Conservation (phyloP, 2,888 invertebrate genomes). For the Plebejus anna region DNA sequence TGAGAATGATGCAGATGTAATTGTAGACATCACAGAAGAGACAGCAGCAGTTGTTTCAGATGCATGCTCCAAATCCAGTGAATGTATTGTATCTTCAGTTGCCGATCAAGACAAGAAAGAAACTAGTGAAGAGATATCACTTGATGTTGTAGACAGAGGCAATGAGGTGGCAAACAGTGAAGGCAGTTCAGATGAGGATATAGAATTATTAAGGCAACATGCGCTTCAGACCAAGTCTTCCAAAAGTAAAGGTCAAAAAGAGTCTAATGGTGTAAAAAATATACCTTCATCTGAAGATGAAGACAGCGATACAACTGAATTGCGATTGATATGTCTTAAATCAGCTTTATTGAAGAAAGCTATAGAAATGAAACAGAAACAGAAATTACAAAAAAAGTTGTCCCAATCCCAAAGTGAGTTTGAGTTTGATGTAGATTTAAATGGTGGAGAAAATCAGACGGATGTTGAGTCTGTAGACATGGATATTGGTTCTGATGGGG, state of each 20-base stretch:
- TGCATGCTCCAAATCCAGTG: conserved; percentile 19
- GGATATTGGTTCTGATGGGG: conserved; percentile 72
- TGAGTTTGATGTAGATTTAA: conserved; percentile 37
- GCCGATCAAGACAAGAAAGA: conserved; percentile 40
- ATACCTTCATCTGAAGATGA: conserved; percentile 65
- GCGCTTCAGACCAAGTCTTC: conserved; percentile 67
- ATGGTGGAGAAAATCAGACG: conserved; percentile 57
- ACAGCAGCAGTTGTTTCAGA: neutral
- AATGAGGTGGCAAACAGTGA: conserved; percentile 40
- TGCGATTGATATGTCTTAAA: conserved; percentile 83
- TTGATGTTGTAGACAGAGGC: conserved; percentile 40
- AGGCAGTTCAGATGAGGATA: conserved; percentile 69
- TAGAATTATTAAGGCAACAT: conserved; percentile 66
- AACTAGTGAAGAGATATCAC: conserved; percentile 34
- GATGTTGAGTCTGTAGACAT: conserved; percentile 76
- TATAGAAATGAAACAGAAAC: conserved; percentile 76
- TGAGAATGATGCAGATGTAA: conserved; percentile 38
- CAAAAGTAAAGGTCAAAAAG: conserved; percentile 45
- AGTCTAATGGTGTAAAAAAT: conserved; percentile 41
- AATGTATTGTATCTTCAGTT: neutral
- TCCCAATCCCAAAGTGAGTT: conserved; percentile 55
- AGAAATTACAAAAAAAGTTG: conserved; percentile 60
- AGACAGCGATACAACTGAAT: conserved; percentile 81
- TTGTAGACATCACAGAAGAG: conserved; percentile 33
- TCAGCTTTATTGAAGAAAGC: conserved; percentile 85